Percentiles rank a stretch among this genome's conserved stretches.
Conservation (phyloP, 2,113 vertebrate species). For the Sceloporus tristichus region DNA sequence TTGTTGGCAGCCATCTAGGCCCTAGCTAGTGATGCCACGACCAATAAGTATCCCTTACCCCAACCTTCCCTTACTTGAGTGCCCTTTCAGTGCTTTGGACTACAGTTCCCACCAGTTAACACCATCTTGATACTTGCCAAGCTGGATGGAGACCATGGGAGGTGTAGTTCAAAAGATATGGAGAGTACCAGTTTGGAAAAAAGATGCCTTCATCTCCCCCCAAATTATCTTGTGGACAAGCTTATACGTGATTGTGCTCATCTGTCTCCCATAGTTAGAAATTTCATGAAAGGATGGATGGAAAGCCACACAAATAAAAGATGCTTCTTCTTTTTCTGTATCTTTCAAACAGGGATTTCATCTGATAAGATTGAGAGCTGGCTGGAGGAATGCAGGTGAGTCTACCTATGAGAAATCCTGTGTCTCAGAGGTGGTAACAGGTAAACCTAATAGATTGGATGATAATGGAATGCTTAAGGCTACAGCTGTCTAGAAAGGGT, state of each 20-base stretch:
- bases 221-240: neutral
- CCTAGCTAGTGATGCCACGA: no score
- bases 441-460: neutral
- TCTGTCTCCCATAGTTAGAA: neutral
- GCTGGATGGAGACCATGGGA: neutral
- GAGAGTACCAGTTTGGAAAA: no score
- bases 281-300: neutral
- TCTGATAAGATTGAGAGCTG: constrained; percentile 82
- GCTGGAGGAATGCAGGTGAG: constrained; percentile 84
- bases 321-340: neutral
- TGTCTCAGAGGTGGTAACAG: neutral
- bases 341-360: constrained; percentile 75
- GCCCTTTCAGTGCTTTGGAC: neutral
- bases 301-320: neutral
- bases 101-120: neutral
- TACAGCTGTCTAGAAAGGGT: neutral
- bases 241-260: neutral
- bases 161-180: no score
- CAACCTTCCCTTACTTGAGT: neutral
- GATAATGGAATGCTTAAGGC: neutral
- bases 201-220: neutral
- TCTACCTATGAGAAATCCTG: neutral
- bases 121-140: neutral
- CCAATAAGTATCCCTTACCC: no score
- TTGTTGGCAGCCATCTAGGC: no score